Conservation (phyloP, 1,140 invertebrate species). For the Lysiphlebus fabarum region DNA sequence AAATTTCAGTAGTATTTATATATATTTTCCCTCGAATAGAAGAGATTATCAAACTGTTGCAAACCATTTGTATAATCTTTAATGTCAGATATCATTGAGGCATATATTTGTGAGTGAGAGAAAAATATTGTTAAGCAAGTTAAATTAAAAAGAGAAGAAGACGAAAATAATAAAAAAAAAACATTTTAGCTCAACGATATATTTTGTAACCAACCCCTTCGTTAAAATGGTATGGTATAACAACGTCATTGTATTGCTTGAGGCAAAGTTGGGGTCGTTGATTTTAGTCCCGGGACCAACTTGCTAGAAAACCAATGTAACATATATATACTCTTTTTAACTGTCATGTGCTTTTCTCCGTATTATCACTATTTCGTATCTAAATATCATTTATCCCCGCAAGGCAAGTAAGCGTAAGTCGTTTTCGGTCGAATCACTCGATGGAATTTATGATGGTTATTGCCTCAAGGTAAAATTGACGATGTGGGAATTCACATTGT, state of each 20-base stretch:
- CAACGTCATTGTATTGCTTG: constrained; percentile 30
- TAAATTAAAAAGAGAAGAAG: neutral
- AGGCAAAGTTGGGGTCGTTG: constrained; percentile 6
- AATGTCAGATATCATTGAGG: constrained; percentile 15
- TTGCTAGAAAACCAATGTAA: neutral
- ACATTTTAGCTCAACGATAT: too few species aligned
- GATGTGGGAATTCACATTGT: constrained; percentile 22
- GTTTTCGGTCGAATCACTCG: constrained; percentile 21
- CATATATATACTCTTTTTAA: neutral
- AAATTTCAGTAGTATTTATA: neutral
- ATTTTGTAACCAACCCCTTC: constrained; percentile 28
- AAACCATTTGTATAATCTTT: constrained; percentile 40
- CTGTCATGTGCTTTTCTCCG: neutral
- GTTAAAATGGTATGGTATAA: constrained; percentile 39
- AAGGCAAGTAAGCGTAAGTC: too few species aligned
- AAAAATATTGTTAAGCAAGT: neutral
- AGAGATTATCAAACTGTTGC: constrained; percentile 30
- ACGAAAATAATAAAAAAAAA: neutral
- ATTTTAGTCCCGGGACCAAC: too few species aligned
- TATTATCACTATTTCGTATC: constrained; percentile 30
- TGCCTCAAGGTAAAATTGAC: constrained; percentile 16
- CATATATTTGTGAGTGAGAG: neutral
- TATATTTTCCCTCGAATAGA: neutral
- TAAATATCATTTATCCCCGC: constrained; percentile 30
- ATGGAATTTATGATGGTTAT: constrained; percentile 28